Base-by-base conservation (phyloP, 2,888 invertebrate genomes). In the Euphydryas editha region DNA sequence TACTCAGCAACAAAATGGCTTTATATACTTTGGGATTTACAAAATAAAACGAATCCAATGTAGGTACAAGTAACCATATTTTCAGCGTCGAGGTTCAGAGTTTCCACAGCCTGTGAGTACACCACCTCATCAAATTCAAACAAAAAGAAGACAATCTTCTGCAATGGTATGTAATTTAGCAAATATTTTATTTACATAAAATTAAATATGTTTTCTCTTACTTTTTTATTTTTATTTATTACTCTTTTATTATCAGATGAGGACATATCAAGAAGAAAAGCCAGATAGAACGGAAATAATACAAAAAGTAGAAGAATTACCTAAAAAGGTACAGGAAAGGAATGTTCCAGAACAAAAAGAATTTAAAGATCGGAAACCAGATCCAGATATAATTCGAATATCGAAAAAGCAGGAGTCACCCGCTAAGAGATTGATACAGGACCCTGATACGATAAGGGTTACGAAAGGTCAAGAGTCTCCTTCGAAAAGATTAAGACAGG, bases 21-120 rank as follows among this genome's bases (percentile, higher is more conserved):
- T 30, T 30, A 7, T 30, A 30, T 30, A 30, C 0, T 8, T 30
- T 30, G 4, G 30, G 30, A 8, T 30, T 30, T 7, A 30, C 6
- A 30, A 30, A 30, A 30, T 30, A 30, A 30, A n/a, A n/a, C n/a
- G n/a, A n/a, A n/a, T n/a, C n/a, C n/a, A n/a, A n/a, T n/a, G n/a
- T n/a, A n/a, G n/a, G n/a, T 1, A 30, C 4, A 30, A 7, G 15
- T 51, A 18, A 8, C 10, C n/a, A 30, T 17, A 4, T 42, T 58
- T 55, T 1, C 76, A 92, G 92, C 87, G 92, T n/a, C 89, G 92
- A 61, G 92, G 92, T 0, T 92, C 92, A 0, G 92, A 92, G 54
- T 92, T 90, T 65, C 88, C 92, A 0, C 90, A 88, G 68, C 88
- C 92, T 1, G 92, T 92, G 6, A 90, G 89, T 75, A 91, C 91